These are phyloP conservation scores for Hirundo rustica DNA, from an alignment of 2,797 vertebrate species.

Conservation along the genomic window DNA sequence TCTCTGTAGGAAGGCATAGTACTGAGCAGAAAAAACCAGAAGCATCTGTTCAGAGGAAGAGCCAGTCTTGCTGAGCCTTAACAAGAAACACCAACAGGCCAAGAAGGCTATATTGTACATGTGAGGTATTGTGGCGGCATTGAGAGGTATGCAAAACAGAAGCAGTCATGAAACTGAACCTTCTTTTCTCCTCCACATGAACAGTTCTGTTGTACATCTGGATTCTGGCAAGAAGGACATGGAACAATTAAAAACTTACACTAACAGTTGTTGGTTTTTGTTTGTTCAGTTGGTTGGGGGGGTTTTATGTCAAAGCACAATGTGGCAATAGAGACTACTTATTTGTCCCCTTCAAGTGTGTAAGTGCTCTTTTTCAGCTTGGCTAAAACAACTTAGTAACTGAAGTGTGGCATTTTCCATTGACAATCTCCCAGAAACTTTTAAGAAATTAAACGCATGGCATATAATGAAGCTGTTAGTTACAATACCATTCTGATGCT, in stretches of 20 bases:
- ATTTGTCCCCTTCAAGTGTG: not conserved
- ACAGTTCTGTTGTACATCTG: not conserved
- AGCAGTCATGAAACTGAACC: not conserved
- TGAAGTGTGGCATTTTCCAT: not conserved
- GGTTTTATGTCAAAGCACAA: not conserved
- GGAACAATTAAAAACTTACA: not conserved
- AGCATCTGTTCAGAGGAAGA: not conserved
- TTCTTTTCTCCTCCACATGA: not conserved
- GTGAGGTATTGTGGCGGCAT: not conserved
- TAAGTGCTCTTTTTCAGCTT: not conserved
- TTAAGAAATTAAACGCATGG: not conserved
- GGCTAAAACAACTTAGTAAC: not conserved
- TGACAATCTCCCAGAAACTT: not conserved
- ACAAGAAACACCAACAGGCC: not conserved
- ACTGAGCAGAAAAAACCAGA: not conserved
- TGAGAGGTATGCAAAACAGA: not conserved
- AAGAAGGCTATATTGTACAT: not conserved
- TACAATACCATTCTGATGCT: not conserved
- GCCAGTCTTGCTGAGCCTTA: not conserved
- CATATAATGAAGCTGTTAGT: not conserved
- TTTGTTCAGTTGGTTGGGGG: not conserved
- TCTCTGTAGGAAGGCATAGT: not conserved
- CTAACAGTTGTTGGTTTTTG: not conserved
- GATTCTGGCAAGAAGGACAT: not conserved
- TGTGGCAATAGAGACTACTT: not conserved